Evolutionary conservation across 2,113 vertebrate genomes (phyloP).

Genomic region (Boleophthalmus pectinirostris): DNA sequence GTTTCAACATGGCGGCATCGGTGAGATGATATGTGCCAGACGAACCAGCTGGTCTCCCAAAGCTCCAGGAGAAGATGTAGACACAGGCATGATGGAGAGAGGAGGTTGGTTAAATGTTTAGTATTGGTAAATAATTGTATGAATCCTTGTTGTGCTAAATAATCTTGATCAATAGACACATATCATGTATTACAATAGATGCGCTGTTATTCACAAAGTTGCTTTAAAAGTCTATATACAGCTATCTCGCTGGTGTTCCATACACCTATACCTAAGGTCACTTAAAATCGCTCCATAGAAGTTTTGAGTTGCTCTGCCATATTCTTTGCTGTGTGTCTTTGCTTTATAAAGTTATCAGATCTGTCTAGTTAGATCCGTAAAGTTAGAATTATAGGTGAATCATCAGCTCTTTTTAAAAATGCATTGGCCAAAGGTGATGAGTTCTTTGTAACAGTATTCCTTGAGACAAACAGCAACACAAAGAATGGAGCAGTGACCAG

Average conservation of each 20-base stretch:
- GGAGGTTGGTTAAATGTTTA: slow-evolving; percentile 23
- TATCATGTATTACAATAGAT: not conserved
- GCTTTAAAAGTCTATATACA: not conserved
- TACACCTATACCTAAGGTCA: not conserved
- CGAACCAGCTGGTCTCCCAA: slow-evolving; percentile 61
- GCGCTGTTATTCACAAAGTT: not conserved
- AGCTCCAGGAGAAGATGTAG: slow-evolving; percentile 36
- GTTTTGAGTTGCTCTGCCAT: not conserved
- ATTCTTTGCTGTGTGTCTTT: too few species aligned
- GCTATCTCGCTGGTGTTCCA: too few species aligned
- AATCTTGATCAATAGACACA: not conserved
- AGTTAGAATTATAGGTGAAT: too few species aligned
- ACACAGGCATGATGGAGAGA: slow-evolving; percentile 27
- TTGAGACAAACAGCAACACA: not conserved
- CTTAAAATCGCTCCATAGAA: not conserved
- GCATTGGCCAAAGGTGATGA: too few species aligned
- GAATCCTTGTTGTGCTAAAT: slow-evolving; percentile 17
- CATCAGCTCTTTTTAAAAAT: too few species aligned
- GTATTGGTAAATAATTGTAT: slow-evolving; percentile 6
- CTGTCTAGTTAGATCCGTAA: too few species aligned
- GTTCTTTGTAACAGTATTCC: not conserved
- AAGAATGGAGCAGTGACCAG: too few species aligned
- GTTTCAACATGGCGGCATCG: slow-evolving; percentile 53
- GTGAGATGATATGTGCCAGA: slow-evolving; percentile 60
- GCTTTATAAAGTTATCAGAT: too few species aligned